Conservation (phyloP, 2,113 vertebrate genomes). For the Oncorhynchus masou region DNA sequence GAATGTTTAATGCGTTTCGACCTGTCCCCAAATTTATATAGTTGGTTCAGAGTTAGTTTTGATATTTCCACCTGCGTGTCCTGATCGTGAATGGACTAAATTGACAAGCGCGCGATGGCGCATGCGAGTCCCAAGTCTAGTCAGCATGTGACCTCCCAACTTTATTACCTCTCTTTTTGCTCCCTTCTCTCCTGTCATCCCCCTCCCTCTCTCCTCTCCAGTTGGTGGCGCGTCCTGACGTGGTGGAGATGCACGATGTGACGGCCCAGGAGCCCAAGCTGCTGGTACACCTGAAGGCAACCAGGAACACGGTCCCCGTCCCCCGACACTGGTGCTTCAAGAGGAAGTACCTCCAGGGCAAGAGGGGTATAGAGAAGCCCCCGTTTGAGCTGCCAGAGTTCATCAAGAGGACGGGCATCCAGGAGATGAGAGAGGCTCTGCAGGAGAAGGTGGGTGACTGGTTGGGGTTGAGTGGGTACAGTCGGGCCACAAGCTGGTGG, state of each 20-base stretch:
- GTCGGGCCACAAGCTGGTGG: too few relatives aligned
- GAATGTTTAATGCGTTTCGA: too few relatives aligned
- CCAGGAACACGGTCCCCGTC: constrained; percentile 89
- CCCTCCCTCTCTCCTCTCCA: constrained; percentile 32
- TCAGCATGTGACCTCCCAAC: too few relatives aligned
- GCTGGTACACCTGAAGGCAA: constrained; percentile 90
- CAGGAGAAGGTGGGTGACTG: constrained; percentile 85
- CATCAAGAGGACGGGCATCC: constrained; percentile 90
- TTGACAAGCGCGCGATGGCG: too few relatives aligned
- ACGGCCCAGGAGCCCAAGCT: constrained; percentile 92
- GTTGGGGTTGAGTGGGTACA: too few relatives aligned
- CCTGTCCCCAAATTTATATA: too few relatives aligned
- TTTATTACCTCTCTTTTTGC: background rate
- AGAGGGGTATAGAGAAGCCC: constrained; percentile 91
- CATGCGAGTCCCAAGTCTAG: too few relatives aligned
- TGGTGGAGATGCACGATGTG: constrained; percentile 95
- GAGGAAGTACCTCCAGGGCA: constrained; percentile 85
- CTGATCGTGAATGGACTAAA: too few relatives aligned
- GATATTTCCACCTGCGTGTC: too few relatives aligned
- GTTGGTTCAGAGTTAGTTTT: too few relatives aligned
- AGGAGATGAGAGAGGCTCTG: constrained; percentile 93
- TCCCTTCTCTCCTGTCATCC: too few relatives aligned
- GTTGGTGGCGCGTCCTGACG: constrained; percentile 88
- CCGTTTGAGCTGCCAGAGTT: constrained; percentile 92
- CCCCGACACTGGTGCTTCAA: constrained; percentile 83